These are phyloP conservation scores for Acromyrmex echinatior DNA, from an alignment of 1,140 invertebrate species.

Conservation along the genomic window DNA sequence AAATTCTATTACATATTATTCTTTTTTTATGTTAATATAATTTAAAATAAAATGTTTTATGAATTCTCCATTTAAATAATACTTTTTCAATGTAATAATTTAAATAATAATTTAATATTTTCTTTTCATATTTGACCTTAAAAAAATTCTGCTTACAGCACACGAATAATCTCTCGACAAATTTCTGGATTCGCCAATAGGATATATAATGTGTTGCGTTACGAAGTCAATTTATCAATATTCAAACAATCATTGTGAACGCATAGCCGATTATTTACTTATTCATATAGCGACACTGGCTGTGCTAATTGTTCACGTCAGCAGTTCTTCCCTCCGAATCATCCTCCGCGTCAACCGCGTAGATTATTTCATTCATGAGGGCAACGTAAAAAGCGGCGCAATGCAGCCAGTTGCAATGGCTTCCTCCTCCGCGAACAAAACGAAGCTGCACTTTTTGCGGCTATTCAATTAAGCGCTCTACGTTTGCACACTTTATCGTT, in stretches of 20 bases:
- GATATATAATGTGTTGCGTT: background rate
- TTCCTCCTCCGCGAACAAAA: constrained; percentile 22
- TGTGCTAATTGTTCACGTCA: constrained; percentile 40
- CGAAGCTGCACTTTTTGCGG: constrained; percentile 22
- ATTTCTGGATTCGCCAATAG: too few relatives aligned
- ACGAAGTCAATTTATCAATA: background rate
- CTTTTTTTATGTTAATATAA: too few relatives aligned
- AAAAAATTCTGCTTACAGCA: too few relatives aligned
- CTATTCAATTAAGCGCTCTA: constrained; percentile 26
- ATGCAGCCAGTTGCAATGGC: constrained; percentile 3
- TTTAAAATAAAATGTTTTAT: too few relatives aligned
- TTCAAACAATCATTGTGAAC: constrained; percentile 2
- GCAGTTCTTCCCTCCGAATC: background rate
- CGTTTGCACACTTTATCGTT: constrained; percentile 22
- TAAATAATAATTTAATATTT: too few relatives aligned
- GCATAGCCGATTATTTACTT: constrained; percentile 42
- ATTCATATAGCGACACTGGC: constrained; percentile 21
- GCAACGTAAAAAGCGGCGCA: constrained; percentile 28
- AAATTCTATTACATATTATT: too few relatives aligned
- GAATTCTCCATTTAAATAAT: too few relatives aligned
- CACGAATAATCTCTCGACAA: too few relatives aligned
- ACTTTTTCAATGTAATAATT: too few relatives aligned
- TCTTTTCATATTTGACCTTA: too few relatives aligned
- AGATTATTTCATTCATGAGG: constrained; percentile 50
- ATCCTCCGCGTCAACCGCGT: background rate